A percentile compares a stretch with the other conserved stretches of the same genome.
Conservation (phyloP, 2,797 vertebrate species). For the Argya squamiceps region DNA sequence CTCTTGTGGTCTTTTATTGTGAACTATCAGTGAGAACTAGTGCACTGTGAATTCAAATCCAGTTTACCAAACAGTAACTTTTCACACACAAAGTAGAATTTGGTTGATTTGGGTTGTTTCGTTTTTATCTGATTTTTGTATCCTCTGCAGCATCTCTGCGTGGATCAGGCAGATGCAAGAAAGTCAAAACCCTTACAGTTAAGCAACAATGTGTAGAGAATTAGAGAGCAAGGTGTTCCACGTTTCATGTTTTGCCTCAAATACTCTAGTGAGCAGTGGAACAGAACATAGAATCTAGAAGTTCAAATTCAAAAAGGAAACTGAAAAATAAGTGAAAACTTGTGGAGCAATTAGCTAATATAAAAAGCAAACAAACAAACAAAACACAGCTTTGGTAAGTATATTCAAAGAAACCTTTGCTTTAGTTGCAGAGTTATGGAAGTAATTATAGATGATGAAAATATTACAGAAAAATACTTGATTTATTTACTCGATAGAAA, state of each 20-base stretch:
- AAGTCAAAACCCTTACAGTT: background rate
- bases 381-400: background rate
- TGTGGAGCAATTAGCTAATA: background rate
- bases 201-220: background rate
- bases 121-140: background rate
- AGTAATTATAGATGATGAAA: background rate
- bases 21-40: background rate
- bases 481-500: background rate
- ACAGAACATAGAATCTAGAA: background rate
- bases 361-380: background rate
- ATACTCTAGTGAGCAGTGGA: background rate
- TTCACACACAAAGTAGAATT: background rate
- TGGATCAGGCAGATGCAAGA: background rate
- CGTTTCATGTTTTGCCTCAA: background rate
- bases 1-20: background rate
- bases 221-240: background rate
- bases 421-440: background rate
- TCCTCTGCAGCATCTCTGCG: rapidly evolving
- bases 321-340: background rate
- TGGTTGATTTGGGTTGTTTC: rapidly evolving
- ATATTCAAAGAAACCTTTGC: background rate
- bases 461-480: background rate
- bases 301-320: background rate
- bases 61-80: background rate
- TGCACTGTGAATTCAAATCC: background rate